Base-by-base conservation (phyloP, 1,140 invertebrate species). In the Triops cancriformis region DNA sequence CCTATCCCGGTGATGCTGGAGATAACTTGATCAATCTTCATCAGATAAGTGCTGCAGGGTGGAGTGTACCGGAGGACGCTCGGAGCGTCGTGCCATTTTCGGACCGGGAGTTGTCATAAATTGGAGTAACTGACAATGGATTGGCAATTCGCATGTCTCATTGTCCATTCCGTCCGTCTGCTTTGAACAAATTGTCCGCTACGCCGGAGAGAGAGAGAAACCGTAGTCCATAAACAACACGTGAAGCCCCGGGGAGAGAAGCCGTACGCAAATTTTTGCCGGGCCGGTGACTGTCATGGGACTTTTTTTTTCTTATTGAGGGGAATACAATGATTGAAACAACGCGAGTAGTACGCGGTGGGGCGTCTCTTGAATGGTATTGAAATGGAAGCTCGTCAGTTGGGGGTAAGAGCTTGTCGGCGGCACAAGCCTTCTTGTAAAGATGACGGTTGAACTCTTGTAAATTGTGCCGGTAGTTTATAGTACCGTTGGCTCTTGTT, bases 361-460 rank as follows among this genome's bases (percentile, higher is more conserved):
- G 51, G 51, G 23, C 51, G 51, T 64, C 51, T 64, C 5, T 23
- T 64, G 18, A 64, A 64, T 64, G 51, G 51, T 23, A 64, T 2
- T 64, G 51, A 64, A 64, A 64, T 64, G 51, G 51, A 64, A 64
- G 51, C 51, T 64, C 51, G 23, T 64, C 51, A 64, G 51, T 64
- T 64, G 51, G 51, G 51, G 51, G 51, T 64, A 64, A 64, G 51
- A 64, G 51, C 51, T 64, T 64, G 51, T 64, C 51, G 51, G 43
- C 43, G 18, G 51, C 51, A 3, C 14, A 64, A 64, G 51, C 6
- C 5, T 64, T 14, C 14, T 23, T 18, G 51, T n/a, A n/a, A 64
- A 64, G 51, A 64, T 23, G 18, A 64, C 51, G 14, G 51, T 18
- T n/a, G 23, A 64, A 64, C 23, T 18, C 23, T 64, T 4, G 51